Evolutionary conservation across 2,888 invertebrate species (phyloP).

Genomic region (Idaea aversata): DNA sequence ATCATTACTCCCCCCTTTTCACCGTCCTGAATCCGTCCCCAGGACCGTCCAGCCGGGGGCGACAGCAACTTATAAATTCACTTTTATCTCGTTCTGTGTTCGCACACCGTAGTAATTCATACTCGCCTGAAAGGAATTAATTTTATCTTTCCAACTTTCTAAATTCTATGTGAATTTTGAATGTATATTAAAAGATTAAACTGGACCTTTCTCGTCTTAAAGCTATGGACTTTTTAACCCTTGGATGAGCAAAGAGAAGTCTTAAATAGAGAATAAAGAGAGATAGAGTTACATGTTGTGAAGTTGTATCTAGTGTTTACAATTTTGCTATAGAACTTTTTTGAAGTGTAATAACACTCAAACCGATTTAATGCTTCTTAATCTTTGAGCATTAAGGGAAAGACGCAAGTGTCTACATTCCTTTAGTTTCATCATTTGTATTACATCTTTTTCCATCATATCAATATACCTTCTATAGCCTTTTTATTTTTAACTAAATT

Average conservation of each 20-base stretch:
- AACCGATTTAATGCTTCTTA: no score
- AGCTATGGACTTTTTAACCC: neutral
- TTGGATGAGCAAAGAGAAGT: neutral
- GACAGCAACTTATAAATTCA: conserved; percentile 34
- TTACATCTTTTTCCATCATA: no score
- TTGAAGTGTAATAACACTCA: no score
- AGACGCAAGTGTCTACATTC: no score
- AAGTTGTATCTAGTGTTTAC: no score
- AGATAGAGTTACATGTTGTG: no score
- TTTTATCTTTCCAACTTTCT: conserved; percentile 35
- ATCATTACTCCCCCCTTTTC: neutral
- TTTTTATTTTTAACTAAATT: no score
- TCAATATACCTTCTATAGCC: no score
- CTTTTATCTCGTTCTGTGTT: conserved; percentile 39
- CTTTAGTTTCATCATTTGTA: no score
- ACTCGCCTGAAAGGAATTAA: conserved; percentile 36
- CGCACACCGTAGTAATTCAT: conserved; percentile 39
- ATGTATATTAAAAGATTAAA: conserved; percentile 36
- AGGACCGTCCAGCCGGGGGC: conserved; percentile 15
- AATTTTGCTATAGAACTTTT: no score
- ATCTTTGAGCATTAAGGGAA: no score
- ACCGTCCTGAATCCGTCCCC: neutral
- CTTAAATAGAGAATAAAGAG: neutral
- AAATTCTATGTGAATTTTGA: conserved; percentile 6
- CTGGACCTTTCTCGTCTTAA: conserved; percentile 6